Evolutionary conservation across 2,888 invertebrate species (phyloP).

Genomic region (Mesochorus sp.): DNA sequence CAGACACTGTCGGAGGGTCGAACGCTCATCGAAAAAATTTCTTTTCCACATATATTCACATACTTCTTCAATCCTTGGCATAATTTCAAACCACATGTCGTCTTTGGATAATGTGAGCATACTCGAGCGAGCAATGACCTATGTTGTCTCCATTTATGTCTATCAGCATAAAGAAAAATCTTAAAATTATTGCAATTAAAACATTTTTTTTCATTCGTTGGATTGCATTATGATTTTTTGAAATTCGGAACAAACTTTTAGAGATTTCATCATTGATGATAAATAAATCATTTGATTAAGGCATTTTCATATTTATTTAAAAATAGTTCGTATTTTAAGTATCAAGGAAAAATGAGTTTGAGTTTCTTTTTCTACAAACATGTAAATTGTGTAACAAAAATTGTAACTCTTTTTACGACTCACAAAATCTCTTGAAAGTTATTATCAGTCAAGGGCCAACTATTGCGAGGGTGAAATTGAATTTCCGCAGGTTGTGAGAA

Average conservation of each 20-base stretch:
- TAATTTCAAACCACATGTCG: constrained; percentile 56
- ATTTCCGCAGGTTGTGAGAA: constrained; percentile 71
- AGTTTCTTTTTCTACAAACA: constrained; percentile 27
- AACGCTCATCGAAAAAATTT: constrained; percentile 50
- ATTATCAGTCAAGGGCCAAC: constrained; percentile 37
- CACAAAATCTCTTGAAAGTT: constrained; percentile 29
- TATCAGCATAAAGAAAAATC: too few relatives aligned
- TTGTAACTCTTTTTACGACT: too few relatives aligned
- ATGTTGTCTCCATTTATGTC: too few relatives aligned
- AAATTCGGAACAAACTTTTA: too few relatives aligned
- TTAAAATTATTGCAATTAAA: too few relatives aligned
- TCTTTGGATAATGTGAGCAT: constrained; percentile 47
- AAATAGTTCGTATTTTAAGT: too few relatives aligned
- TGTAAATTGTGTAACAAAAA: not conserved
- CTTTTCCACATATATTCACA: too few relatives aligned
- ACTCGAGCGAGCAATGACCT: constrained; percentile 59
- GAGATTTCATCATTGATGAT: too few relatives aligned
- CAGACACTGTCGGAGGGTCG: constrained; percentile 31
- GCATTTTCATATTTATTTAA: too few relatives aligned
- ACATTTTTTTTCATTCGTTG: too few relatives aligned
- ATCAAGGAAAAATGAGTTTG: constrained; percentile 2
- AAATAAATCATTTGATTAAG: too few relatives aligned
- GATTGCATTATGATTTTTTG: too few relatives aligned
- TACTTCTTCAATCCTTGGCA: constrained; percentile 36
- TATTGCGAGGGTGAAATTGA: constrained; percentile 17